Evolutionary conservation across 2,113 vertebrate genomes (phyloP), one percentile per base, ranked within the genome.

Genomic region (Isurus oxyrinchus): DNA sequence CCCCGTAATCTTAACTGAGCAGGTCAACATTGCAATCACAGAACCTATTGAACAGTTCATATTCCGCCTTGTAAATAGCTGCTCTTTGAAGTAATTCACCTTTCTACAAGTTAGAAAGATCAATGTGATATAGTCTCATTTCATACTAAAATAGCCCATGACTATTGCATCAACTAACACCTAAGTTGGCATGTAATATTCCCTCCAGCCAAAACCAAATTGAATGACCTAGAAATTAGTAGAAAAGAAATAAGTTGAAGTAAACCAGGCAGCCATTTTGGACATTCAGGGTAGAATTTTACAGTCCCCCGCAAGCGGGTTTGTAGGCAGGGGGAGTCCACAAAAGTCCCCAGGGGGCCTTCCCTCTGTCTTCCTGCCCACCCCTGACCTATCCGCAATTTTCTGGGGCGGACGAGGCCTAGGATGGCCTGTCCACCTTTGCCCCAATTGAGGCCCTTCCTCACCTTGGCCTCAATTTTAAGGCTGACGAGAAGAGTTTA

Each of bases 251-350:
- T 49, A 1, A 4, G 66, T 23, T 69, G 40, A 49, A 95, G 4
- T 49, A 69, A 67, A 25, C n/a, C 63, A 95, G 16, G 61, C 40
- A 67, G 8, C 93, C 93, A 95, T 95, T 95, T 95, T 66, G n/a
- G n/a, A 95, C n/a, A 95, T 23, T 35, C 84, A 6, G 8, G 31
- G 31, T 76, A 76, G 35, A 76, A 76, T 76, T 31, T n/a, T 76
- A 76, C 11, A 1, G 31, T 67, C 11, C 72, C 27, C 19, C 16
- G 16, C 19, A 3, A 19, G 11, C 31, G n/a, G 8, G 8, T 76
- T 76, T 76, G 31, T 0, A 31, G 19, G 14, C 16, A 49, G 61
- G 25, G 2, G 27, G 25, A 31, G 69, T 31, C 2, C 63, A 66
- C 3, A 19, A 66, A 66, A 66, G 16, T 19, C 19, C 63, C 63